These are phyloP conservation scores for Tetramorium simillimum DNA, from an alignment of 1,140 invertebrate species.

Conservation along the genomic window DNA sequence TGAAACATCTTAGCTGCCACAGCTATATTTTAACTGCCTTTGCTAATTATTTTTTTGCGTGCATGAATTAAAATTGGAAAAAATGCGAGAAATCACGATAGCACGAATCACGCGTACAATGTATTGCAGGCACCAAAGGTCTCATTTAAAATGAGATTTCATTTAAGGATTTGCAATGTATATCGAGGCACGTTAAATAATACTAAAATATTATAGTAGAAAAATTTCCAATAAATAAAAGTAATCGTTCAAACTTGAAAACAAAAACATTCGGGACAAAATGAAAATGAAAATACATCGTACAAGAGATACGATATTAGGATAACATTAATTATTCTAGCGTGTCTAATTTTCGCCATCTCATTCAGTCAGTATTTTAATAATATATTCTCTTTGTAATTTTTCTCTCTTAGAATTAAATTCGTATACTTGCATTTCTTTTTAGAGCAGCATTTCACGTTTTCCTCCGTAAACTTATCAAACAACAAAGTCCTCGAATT, in stretches of 20 bases:
- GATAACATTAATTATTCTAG: background rate
- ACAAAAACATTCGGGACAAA: background rate
- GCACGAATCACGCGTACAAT: background rate
- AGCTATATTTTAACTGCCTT: too few relatives aligned
- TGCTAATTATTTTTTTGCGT: too few relatives aligned
- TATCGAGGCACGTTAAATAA: background rate
- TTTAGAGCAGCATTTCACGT: background rate
- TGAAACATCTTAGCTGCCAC: too few relatives aligned
- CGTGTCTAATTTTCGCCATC: background rate
- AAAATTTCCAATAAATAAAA: background rate
- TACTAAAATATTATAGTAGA: background rate
- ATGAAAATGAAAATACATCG: background rate
- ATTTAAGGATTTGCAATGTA: background rate
- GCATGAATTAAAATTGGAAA: conserved; percentile 1
- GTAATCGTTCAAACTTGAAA: background rate
- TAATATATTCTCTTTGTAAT: background rate
- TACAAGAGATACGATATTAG: background rate
- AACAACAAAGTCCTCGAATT: background rate
- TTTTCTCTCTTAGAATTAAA: too few relatives aligned
- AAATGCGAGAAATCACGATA: background rate
- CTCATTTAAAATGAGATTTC: conserved; percentile 1
- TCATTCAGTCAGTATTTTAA: background rate
- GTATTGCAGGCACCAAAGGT: background rate
- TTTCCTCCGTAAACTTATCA: background rate
- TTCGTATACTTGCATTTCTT: background rate